Evolutionary conservation across 2,888 invertebrate genomes (phyloP), one percentile per base, ranked within the genome.

Genomic region (Colletes collaris): DNA sequence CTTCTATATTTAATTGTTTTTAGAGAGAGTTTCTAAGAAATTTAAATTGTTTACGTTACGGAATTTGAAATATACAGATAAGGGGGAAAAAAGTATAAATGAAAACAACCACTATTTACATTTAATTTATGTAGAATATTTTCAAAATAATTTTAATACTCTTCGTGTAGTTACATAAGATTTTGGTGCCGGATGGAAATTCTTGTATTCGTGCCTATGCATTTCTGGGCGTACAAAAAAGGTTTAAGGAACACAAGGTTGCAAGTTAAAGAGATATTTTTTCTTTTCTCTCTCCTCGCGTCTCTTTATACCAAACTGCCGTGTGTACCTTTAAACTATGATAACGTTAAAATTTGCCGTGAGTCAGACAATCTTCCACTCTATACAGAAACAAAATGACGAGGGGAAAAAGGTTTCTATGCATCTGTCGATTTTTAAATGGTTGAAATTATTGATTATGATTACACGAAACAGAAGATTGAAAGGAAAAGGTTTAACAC

Each of bases 181-280:
- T 66, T 53, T 59, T 68, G 16, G 10, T 77, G 27, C n/a, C 72
- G 10, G 40, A 53, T 50, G 46, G 58, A 40, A 70, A 56, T 74
- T 79, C 63, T 78, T 79, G 49, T 76, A 71, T 79, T 71, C 62
- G 71, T 81, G 79, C 76, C 71, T 76, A 79, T 76, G 67, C 71
- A 76, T 69, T 71, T 60, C 53, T 65, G n/a, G 71, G 50, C 58
- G 64, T 68, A 71, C 62, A 64, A 72, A 67, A 55, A 58, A 40
- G n/a, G 27, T 60, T 53, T 56, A 58, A 70, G 50, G 19, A 49
- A 68, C 46, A 55, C 37, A 67, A 53, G 44, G 63, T 50, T 52
- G 52, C 46, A 78, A 65, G 59, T 60, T 46, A 4, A 70, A 19
- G 59, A 55, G 19, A 76, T n/a, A 58, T 65, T 69, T 69, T 16